Percentiles rank a stretch among this genome's conserved stretches.
These are phyloP conservation scores for Aix galericulata DNA, from an alignment of 2,113 vertebrate species.

Conservation along the genomic window DNA sequence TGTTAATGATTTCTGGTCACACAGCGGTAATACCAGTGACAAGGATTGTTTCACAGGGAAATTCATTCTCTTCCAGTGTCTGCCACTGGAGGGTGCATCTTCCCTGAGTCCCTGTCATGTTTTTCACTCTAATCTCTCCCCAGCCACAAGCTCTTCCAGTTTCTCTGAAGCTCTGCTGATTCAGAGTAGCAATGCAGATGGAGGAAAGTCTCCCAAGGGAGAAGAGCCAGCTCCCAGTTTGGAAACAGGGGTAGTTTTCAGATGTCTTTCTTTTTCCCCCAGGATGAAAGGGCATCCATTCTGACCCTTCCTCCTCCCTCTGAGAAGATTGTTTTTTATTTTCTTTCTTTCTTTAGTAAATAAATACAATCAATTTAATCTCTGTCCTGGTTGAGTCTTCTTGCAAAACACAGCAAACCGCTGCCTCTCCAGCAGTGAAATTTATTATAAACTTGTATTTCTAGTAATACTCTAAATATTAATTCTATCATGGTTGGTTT, in stretches of 20 bases:
- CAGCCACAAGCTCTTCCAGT: neutral
- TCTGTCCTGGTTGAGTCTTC: neutral
- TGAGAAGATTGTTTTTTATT: fast-evolving
- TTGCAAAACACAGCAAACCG: neutral
- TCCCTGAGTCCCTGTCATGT: neutral
- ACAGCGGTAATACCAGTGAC: neutral
- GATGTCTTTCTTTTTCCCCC: neutral
- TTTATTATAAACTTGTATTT: neutral
- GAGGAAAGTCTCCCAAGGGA: neutral
- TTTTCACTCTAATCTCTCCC: neutral
- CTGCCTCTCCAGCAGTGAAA: neutral
- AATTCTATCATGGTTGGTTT: neutral
- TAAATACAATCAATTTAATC: neutral
- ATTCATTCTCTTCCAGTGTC: neutral
- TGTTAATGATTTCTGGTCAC: neutral
- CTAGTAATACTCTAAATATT: neutral
- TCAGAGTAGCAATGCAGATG: neutral
- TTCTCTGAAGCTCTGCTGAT: neutral
- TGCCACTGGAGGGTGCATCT: neutral
- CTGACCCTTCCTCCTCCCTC: neutral
- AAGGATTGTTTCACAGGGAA: neutral
- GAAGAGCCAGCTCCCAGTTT: neutral
- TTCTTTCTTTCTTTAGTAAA: neutral
- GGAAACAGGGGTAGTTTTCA: slow-evolving; percentile 27
- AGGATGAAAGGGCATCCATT: neutral